Evolutionary conservation across 2,113 vertebrate species (phyloP), one percentile per base, ranked within the genome.

Genomic region (Peromyscus polionotus): DNA sequence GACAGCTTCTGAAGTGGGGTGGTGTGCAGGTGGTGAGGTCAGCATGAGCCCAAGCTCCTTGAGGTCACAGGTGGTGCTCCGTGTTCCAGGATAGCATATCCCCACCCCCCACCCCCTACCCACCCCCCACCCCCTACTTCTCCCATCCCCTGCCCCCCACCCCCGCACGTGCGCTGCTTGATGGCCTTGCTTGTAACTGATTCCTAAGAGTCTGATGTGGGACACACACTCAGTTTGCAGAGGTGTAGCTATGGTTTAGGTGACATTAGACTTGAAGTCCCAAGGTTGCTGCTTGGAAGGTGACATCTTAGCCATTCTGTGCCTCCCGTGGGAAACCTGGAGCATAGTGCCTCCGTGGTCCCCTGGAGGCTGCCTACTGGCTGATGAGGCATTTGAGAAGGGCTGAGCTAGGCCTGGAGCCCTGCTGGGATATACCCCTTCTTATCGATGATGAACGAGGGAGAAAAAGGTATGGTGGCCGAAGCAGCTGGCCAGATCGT

Each of bases 51-150:
- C 24, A 4, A 26, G 70, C 7, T n/a, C 36, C 24, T 73, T 9
- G 19, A 39, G 70, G 19, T 73, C 70, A 73, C 11, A 0, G 45
- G 63, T 26, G 3, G 80, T 10, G 7, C 39, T 20, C 4, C 1
- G 10, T 0, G 59, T 39, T 33, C 75, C 0, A 0, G 28, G 1
- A 0, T 42, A 0, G 13, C 12, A 7, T 39, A 48, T 6, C 45
- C 45, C 45, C 6, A 48, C 12, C 16, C 16, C 9, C n/a, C 9
- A 1, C 51, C 8, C 51, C n/a, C n/a, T n/a, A n/a, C 45, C 45
- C 6, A 48, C 12, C 16, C 16, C 9, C n/a, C 9, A 1, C 51
- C 8, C 51, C 51, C 45, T 48, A 48, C 45, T 7, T 7, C 45
- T 48, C 45, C 45, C 45, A 48, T 0, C 12, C 16, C 9, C n/a